Conservation (phyloP, 1,140 invertebrate genomes). For the Radopholus similis region DNA sequence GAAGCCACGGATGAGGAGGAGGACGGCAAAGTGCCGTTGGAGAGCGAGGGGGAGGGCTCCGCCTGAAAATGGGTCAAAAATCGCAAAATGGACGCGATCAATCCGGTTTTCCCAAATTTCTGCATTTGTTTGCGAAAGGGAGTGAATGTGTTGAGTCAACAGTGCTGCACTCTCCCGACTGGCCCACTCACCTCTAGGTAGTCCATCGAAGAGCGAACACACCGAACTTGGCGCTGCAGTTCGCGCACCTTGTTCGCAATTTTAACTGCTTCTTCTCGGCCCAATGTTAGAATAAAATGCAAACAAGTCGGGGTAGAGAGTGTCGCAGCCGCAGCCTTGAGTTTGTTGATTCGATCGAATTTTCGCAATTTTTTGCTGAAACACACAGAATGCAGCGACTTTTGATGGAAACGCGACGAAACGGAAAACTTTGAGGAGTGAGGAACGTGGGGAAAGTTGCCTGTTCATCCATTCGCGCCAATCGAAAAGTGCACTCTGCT, state of each 20-base stretch:
- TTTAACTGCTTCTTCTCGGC: background rate
- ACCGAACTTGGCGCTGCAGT: constrained; percentile 6
- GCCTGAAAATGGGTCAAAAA: background rate
- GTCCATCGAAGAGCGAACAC: constrained; percentile 13
- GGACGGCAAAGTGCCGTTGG: constrained; percentile 27
- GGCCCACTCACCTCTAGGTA: constrained; percentile 6
- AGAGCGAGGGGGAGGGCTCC: constrained; percentile 17
- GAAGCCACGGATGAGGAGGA: constrained; percentile 75
- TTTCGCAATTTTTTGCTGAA: background rate
- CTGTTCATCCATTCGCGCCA: too few species aligned
- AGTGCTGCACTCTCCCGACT: background rate
- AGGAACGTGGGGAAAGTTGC: too few species aligned
- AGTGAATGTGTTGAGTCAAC: background rate
- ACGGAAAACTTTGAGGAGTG: too few species aligned
- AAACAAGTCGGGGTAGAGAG: background rate
- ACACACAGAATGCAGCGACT: background rate
- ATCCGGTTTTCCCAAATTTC: too few species aligned
- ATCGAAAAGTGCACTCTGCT: too few species aligned
- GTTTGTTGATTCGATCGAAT: background rate
- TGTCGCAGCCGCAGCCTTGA: background rate
- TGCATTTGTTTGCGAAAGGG: too few species aligned
- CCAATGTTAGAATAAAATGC: background rate
- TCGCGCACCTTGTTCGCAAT: constrained; percentile 22
- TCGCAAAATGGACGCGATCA: too few species aligned
- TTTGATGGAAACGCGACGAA: background rate